Base-by-base conservation (phyloP, 2,888 invertebrate species). In the Morpho helenor region DNA sequence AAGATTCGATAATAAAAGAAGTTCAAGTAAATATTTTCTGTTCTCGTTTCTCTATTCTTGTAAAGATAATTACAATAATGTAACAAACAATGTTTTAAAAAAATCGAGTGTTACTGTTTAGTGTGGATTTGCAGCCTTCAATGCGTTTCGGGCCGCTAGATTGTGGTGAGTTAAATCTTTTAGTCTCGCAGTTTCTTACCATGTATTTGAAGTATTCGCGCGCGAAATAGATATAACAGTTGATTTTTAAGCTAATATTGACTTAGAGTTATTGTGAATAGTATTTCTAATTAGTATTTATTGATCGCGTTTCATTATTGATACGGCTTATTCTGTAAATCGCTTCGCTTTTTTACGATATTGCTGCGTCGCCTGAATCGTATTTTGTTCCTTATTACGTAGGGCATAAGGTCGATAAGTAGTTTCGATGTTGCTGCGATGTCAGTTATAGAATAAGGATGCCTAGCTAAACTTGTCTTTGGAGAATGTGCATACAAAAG, bases 321-420 rank as follows among this genome's bases (percentile, higher is more conserved):
- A 22, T 60, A 66, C 67, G 73, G 66, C 67, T 66, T 86, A 87
- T 84, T 87, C 86, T 79, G 74, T 59, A 75, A 74, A 77, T 79
- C 66, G 74, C 67, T 69, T 80, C 71, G 70, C 60, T 62, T 68
- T 66, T 64, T 57, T 66, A 65, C 72, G 72, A 67, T 72, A 62
- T 61, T 56, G 56, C 60, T 59, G 65, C 60, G 43, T 60, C 57
- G 58, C 57, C 59, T 67, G 66, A 61, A 69, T 68, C 66, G 68
- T 56, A 82, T 72, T 74, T 62, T 80, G 56, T 62, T 68, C 74
- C 71, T 73, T 85, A 80, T 65, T n/a, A 0, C 0, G 0, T 3
- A 52, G 0, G 58, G 0, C 47, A 70, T 84, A 84, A 74, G 69
- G 77, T 73, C 60, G 57, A 80, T 62, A 70, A 69, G 65, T 60